These are phyloP conservation scores for Cryptocephalus primarius DNA, from an alignment of 2,888 invertebrate genomes.

Conservation along the genomic window DNA sequence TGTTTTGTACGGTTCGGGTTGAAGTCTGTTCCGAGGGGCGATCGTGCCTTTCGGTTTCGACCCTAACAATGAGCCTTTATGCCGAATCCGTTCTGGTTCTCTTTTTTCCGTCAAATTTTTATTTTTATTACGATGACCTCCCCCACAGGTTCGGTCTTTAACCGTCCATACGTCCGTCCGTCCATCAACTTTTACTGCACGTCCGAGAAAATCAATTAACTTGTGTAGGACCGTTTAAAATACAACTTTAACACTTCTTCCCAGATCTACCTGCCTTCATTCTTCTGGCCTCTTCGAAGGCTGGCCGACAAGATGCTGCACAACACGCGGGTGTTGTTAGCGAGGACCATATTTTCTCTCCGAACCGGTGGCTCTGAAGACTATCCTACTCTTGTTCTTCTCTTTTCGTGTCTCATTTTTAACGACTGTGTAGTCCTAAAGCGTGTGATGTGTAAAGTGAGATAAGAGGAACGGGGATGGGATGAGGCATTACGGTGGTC, in stretches of 20 bases:
- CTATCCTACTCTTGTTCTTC: constrained; percentile 2
- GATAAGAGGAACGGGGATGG: too few species aligned
- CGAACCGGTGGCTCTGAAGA: constrained; percentile 6
- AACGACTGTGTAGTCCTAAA: constrained; percentile 5
- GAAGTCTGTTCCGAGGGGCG: too few species aligned
- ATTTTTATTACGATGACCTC: too few species aligned
- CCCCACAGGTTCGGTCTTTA: too few species aligned
- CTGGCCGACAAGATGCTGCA: neutral
- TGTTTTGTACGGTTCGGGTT: too few species aligned
- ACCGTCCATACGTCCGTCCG: constrained; percentile 8
- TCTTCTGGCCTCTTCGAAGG: constrained; percentile 6
- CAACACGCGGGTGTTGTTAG: neutral
- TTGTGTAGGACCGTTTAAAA: constrained; percentile 16
- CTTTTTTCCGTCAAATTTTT: too few species aligned
- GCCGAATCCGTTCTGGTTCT: too few species aligned
- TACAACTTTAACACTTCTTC: constrained; percentile 16
- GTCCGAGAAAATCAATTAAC: constrained; percentile 17
- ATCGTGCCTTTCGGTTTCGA: too few species aligned
- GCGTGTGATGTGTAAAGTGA: neutral
- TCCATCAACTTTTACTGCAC: constrained; percentile 11
- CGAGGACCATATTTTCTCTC: constrained; percentile 3
- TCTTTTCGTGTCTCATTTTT: constrained; percentile 5
- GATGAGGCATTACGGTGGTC: too few species aligned
- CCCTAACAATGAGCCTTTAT: too few species aligned
- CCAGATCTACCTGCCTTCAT: constrained; percentile 13